These are phyloP conservation scores for Zaprionus gabonicus DNA, from an alignment of 1,140 invertebrate genomes.

Conservation along the genomic window DNA sequence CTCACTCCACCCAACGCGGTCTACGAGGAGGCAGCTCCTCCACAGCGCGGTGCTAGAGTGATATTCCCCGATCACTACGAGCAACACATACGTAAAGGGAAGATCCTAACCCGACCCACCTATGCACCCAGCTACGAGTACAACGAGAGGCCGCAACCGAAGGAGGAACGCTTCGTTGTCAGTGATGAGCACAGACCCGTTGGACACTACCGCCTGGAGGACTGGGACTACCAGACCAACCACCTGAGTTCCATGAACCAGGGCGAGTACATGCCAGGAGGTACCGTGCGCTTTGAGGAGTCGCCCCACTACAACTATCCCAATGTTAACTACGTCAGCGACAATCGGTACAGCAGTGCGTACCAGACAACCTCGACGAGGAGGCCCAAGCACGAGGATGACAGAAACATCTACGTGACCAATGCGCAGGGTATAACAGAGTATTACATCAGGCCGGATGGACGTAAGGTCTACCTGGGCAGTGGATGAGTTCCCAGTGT, in stretches of 20 bases:
- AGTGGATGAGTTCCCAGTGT: conserved; percentile 19
- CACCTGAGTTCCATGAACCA: conserved; percentile 46
- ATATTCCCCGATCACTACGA: conserved; percentile 77
- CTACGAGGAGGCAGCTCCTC: conserved; percentile 62
- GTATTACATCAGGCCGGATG: conserved; percentile 78
- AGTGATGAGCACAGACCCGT: conserved; percentile 58
- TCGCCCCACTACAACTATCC: conserved; percentile 54
- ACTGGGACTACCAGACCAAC: conserved; percentile 19
- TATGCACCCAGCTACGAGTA: conserved; percentile 72
- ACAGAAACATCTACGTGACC: conserved; percentile 81
- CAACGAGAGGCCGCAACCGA: conserved; percentile 33
- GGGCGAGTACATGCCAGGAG: conserved; percentile 63
- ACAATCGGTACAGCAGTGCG: conserved; percentile 68
- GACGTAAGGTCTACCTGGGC: conserved; percentile 72
- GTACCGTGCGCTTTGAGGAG: conserved; percentile 49
- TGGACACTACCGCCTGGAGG: conserved; percentile 53
- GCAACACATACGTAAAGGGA: conserved; percentile 63
- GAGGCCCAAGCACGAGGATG: conserved; percentile 55
- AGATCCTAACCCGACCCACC: conserved; percentile 69
- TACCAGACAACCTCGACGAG: conserved; percentile 52
- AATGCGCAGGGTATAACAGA: conserved; percentile 78
- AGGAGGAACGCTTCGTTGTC: conserved; percentile 68
- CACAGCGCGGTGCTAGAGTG: conserved; percentile 64
- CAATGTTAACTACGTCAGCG: conserved; percentile 67
- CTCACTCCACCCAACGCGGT: conserved; percentile 56